phyloP scores from a whole-genome alignment of 1,140 invertebrate species.

The Oryctes rhinoceros region DNA sequence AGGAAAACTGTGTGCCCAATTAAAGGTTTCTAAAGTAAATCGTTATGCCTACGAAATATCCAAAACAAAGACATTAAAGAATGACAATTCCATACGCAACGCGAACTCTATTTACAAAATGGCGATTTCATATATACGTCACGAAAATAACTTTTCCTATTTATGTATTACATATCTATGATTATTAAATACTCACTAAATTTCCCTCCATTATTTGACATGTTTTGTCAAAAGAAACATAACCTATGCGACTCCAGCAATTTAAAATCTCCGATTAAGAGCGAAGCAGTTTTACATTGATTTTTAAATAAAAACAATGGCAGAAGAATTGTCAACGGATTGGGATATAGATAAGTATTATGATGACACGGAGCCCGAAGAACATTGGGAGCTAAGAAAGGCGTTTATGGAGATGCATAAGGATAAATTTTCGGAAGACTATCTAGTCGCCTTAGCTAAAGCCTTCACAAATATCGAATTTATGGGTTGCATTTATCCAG shows the following conservation, averaged over 20 bases:
- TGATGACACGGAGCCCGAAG: conserved; percentile 77
- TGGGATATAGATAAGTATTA: conserved; percentile 73
- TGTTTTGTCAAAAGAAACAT: neutral
- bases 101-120: too few relatives aligned
- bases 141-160: too few relatives aligned
- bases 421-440: conserved; percentile 74
- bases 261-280: neutral
- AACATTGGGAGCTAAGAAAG: conserved; percentile 82
- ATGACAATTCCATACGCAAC: too few relatives aligned
- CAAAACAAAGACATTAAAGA: too few relatives aligned
- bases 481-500: conserved; percentile 80
- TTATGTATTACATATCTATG: too few relatives aligned
- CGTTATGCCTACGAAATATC: too few relatives aligned
- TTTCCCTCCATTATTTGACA: neutral
- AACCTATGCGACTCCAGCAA: neutral
- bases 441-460: conserved; percentile 81
- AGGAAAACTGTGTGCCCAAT: too few relatives aligned
- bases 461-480: conserved; percentile 85
- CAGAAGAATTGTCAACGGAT: conserved; percentile 55
- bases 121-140: too few relatives aligned
- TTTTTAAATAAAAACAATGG: conserved; percentile 47
- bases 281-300: neutral
- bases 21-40: too few relatives aligned
- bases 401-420: conserved; percentile 78
- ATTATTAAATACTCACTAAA: too few relatives aligned